Base-by-base conservation (phyloP, 1,140 invertebrate genomes). In the Tetranychus urticae region DNA sequence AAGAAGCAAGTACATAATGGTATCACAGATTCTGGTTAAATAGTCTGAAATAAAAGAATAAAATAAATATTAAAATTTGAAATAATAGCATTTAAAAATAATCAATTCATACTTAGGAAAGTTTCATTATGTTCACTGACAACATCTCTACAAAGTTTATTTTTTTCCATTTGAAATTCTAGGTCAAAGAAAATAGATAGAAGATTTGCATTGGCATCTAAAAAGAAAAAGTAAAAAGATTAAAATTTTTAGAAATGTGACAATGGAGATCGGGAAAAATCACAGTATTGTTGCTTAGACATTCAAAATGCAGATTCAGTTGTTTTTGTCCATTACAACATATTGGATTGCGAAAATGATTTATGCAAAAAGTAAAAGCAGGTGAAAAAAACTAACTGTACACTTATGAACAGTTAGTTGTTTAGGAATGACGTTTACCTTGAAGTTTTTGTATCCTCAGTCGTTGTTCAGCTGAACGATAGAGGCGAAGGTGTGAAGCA, bases 151-250 rank as follows among this genome's bases (percentile, higher is more conserved):
- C 77, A 78, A 62, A 83, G 7, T 14, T 39, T 71, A 69, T 80
- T 82, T 61, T 68, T 68, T 71, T 92, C 88, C 80, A 89, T 83
- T 63, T 84, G 80, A 58, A 81, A 77, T 72, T 93, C 89, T 37
- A 88, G 71, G 69, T 91, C 85, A 72, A 92, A 93, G 71, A 92
- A 92, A 68, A 82, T 75, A 62, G 82, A 80, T 67, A 83, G 82
- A 34, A 91, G 68, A 66, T 78, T 61, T 45, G 61, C 34, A 50
- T 61, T 61, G 39, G 66, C 59, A 63, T 65, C 67, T 67, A 12
- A 12, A 55, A 33, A 55, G 23, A 35, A 55, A 55, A 23, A 31
- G 12, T 31, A 23, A 23, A 47, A 47, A 47, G n/a, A 10, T 47
- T 12, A n/a, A 47, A 47, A 10, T 23, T 23, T 23, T 23, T 23